These are phyloP conservation scores for Anguilla megastoma DNA, from an alignment of 2,797 vertebrate species.

Conservation along the genomic window DNA sequence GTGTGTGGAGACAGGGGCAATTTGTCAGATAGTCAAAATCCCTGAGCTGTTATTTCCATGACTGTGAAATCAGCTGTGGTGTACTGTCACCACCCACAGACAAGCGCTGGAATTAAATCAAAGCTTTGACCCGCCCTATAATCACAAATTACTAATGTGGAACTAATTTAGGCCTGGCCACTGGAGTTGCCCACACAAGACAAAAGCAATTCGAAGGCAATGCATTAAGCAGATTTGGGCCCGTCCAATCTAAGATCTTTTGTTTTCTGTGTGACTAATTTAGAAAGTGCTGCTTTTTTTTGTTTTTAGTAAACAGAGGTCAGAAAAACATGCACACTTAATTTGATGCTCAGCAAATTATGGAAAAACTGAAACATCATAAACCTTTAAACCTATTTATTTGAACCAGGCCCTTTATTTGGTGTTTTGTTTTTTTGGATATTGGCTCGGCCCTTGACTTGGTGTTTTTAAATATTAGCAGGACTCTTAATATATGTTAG, in stretches of 20 bases:
- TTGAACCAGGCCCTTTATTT: background rate
- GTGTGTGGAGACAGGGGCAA: background rate
- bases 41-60: conserved; percentile 5
- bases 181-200: conserved; percentile 13
- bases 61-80: conserved; percentile 8
- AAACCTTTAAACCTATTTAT: background rate
- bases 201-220: background rate
- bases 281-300: background rate
- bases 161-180: background rate
- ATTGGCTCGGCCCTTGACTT: background rate
- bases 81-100: background rate
- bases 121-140: conserved; percentile 17
- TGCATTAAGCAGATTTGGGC: background rate
- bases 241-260: background rate
- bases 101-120: conserved; percentile 22
- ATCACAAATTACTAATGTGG: conserved; percentile 23
- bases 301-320: background rate
- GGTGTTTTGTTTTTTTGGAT: background rate
- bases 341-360: background rate
- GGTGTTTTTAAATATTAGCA: background rate
- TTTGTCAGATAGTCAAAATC: background rate
- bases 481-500: background rate
- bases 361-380: background rate
- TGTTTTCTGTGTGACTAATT: background rate
- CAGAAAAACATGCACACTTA: background rate